Evolutionary conservation across 2,113 vertebrate genomes (phyloP), one percentile per base, ranked within the genome.

Genomic region (Pseudolaguvia tuberculata): DNA sequence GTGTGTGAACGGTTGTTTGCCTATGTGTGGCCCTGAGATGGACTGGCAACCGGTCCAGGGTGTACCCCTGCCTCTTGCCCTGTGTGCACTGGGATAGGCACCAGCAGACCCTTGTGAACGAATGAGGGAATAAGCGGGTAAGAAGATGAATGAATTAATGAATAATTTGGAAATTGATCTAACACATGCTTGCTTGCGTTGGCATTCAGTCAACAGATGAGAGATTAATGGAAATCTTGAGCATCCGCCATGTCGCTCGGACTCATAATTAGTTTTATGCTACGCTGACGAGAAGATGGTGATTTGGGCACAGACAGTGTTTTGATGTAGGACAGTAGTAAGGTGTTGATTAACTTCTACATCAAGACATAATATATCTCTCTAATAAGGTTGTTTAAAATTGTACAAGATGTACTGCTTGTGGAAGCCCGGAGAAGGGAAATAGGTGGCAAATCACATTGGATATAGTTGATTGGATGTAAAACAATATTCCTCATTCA

Each of bases 371-470:
- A 72, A 69, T 56, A 35, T 4, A 42, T 70, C 58, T 45, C 42
- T 21, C 55, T 69, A 56, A 58, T 15, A 59, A 68, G 13, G n/a
- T n/a, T 57, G 20, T 14, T n/a, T 57, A 52, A 52, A 75, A 21
- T 56, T 74, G 50, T 53, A 47, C 67, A 65, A 58, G 78, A 65
- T 52, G 56, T 50, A 51, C 11, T 27, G 25, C 47, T 31, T n/a
- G 13, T 27, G 31, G 31, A 65, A 21, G 69, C 11, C 56, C 29
- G 39, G 12, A 53, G 52, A 25, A 45, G 3, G n/a, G 47, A 20
- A 17, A 55, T 17, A 27, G 61, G 25, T 59, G 53, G 61, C 13
- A 61, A 76, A 80, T 72, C 50, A 39, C 18, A 56, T 69, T 69
- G 67, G 61, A 61, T n/a, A 53, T 29, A 63, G 27, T 25, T 23